A percentile compares a stretch with the other conserved stretches of the same genome.
Evolutionary conservation across 1,140 invertebrate species (phyloP).

Genomic region (Sycophaga agraensis): DNA sequence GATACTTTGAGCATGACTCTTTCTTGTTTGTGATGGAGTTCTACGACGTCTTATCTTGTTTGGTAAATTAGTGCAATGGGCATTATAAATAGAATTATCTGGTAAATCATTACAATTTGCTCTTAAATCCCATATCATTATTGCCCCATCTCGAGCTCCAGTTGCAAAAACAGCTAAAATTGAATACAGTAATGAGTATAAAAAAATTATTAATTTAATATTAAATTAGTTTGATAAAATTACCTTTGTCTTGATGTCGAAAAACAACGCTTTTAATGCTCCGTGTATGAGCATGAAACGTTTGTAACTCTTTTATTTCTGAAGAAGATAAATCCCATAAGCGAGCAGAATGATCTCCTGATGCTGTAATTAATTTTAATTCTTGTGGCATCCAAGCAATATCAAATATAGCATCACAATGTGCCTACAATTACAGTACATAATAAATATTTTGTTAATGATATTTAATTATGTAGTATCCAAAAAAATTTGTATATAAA

Average conservation of each 20-base stretch:
- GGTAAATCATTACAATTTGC: slow-evolving; percentile 55
- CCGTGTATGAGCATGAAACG: slow-evolving; percentile 72
- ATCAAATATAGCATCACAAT: slow-evolving; percentile 89
- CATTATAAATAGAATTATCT: slow-evolving; percentile 66
- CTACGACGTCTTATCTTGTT: slow-evolving; percentile 56
- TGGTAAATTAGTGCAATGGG: slow-evolving; percentile 56
- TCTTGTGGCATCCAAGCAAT: slow-evolving; percentile 77
- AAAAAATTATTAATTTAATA: not conserved
- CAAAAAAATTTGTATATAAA: too few relatives aligned
- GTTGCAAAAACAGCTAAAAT: slow-evolving; percentile 75
- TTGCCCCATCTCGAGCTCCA: slow-evolving; percentile 80
- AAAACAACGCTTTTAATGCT: slow-evolving; percentile 80
- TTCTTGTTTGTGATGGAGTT: slow-evolving; percentile 29
- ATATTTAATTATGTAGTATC: too few relatives aligned
- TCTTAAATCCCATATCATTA: slow-evolving; percentile 81
- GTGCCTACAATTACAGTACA: slow-evolving; percentile 66
- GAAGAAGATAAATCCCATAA: slow-evolving; percentile 68
- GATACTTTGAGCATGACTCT: slow-evolving; percentile 63
- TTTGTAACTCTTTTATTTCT: slow-evolving; percentile 56
- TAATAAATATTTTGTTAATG: too few relatives aligned
- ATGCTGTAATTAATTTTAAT: slow-evolving; percentile 77
- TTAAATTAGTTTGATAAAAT: slow-evolving; percentile 3
- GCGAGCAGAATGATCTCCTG: slow-evolving; percentile 78
- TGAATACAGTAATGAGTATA: not conserved
- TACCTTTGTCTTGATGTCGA: slow-evolving; percentile 65